Percentiles rank a stretch among this genome's conserved stretches.
These are phyloP conservation scores for Mus minutoides DNA, from an alignment of 2,797 vertebrate genomes.

Conservation along the genomic window DNA sequence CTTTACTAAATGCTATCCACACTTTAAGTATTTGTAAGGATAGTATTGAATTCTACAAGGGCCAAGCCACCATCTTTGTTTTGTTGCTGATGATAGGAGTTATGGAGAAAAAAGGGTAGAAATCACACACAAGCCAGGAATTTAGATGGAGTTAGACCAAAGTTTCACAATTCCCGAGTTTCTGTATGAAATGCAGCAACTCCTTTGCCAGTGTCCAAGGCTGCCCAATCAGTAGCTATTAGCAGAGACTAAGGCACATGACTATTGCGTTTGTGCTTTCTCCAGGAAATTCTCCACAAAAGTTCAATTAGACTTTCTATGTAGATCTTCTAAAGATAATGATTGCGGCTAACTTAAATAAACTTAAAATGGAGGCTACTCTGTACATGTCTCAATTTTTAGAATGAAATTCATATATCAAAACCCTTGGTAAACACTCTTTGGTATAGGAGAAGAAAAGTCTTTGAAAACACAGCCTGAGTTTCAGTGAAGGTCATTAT, in stretches of 20 bases:
- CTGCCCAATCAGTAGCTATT: neutral
- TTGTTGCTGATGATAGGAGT: neutral
- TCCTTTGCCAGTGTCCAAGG: neutral
- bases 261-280: neutral
- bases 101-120: neutral
- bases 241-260: neutral
- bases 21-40: neutral
- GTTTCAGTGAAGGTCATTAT: slow-evolving; percentile 60
- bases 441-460: slow-evolving; percentile 37
- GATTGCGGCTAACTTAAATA: slow-evolving; percentile 42
- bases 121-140: neutral
- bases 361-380: slow-evolving; percentile 44
- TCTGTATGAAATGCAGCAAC: neutral
- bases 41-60: neutral
- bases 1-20: neutral
- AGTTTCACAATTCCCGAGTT: neutral
- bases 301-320: neutral
- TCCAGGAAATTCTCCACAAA: slow-evolving; percentile 28
- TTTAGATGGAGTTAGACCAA: neutral
- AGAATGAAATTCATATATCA: slow-evolving; percentile 52
- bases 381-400: slow-evolving; percentile 56
- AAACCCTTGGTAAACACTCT: slow-evolving; percentile 53
- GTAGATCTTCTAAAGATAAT: slow-evolving; percentile 52
- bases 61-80: neutral
- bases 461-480: slow-evolving; percentile 63